Conservation (phyloP, 2,888 invertebrate species). For the Papilio demoleus region DNA sequence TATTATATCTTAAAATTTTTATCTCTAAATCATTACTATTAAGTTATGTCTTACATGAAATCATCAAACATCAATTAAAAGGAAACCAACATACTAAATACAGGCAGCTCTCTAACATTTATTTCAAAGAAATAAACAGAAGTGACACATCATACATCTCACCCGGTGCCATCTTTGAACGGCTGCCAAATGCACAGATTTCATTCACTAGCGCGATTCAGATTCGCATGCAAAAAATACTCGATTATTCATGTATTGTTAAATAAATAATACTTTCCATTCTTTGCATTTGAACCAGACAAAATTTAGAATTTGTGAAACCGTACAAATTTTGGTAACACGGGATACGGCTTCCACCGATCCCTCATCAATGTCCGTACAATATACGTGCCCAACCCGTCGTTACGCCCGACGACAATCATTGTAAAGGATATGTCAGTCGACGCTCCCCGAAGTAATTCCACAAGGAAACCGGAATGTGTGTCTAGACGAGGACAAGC, state of each 20-base stretch:
- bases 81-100: slow-evolving; percentile 24
- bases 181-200: slow-evolving; percentile 34
- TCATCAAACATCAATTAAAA: slow-evolving; percentile 25
- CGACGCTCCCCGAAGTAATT: slow-evolving; percentile 45
- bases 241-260: slow-evolving; percentile 1
- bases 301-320: background rate
- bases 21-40: too few species aligned
- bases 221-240: background rate
- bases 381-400: background rate
- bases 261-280: background rate
- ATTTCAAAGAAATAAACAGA: slow-evolving; percentile 39
- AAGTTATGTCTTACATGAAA: background rate
- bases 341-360: slow-evolving; percentile 15
- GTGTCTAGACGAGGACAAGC: slow-evolving; percentile 67
- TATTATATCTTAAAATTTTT: background rate
- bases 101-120: slow-evolving; percentile 18
- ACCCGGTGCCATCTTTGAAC: slow-evolving; percentile 36
- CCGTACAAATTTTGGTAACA: slow-evolving; percentile 23
- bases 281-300: background rate
- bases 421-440: slow-evolving; percentile 44
- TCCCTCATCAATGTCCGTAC: slow-evolving; percentile 11
- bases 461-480: slow-evolving; percentile 57
- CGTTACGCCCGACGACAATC: slow-evolving; percentile 3
- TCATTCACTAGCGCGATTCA: slow-evolving; percentile 34
- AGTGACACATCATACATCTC: slow-evolving; percentile 32